A percentile compares a stretch with the other conserved stretches of the same genome.
phyloP scores from a whole-genome alignment of 2,888 invertebrate genomes.

The Melanchra persicariae region DNA sequence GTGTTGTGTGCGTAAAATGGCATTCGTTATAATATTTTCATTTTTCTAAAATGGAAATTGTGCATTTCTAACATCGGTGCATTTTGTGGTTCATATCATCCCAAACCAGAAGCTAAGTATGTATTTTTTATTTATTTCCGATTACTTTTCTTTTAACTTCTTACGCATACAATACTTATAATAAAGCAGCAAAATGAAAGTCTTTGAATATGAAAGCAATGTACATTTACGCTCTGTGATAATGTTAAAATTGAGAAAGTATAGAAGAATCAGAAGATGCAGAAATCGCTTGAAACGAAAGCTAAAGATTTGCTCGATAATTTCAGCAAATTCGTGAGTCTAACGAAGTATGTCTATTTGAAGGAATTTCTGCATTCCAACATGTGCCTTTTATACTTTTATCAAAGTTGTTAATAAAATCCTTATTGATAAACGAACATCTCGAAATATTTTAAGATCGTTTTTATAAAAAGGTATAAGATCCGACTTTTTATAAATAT shows the following conservation, averaged over 20 bases:
- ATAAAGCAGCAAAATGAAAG: neutral
- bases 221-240: slow-evolving; percentile 59
- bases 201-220: slow-evolving; percentile 36
- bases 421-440: slow-evolving; percentile 29
- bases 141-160: slow-evolving; percentile 3
- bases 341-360: neutral
- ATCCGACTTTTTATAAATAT: slow-evolving; percentile 54
- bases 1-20: slow-evolving; percentile 53
- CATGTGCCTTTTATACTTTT: slow-evolving; percentile 39
- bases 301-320: neutral
- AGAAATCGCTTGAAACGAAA: slow-evolving; percentile 3
- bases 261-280: slow-evolving; percentile 29
- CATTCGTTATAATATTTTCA: slow-evolving; percentile 7
- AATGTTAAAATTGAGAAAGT: slow-evolving; percentile 33
- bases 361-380: neutral
- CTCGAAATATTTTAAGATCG: slow-evolving; percentile 52
- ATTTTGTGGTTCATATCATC: slow-evolving; percentile 25
- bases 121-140: slow-evolving; percentile 26
- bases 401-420: slow-evolving; percentile 27
- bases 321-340: neutral
- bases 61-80: slow-evolving; percentile 48
- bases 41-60: slow-evolving; percentile 1
- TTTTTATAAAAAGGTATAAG: slow-evolving; percentile 52
- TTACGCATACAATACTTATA: slow-evolving; percentile 45
- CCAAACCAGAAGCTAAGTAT: slow-evolving; percentile 50